Percentiles rank a stretch among this genome's conserved stretches.
Conservation (phyloP, 64 coral and sea anemone genomes). For the Montipora cactus region DNA sequence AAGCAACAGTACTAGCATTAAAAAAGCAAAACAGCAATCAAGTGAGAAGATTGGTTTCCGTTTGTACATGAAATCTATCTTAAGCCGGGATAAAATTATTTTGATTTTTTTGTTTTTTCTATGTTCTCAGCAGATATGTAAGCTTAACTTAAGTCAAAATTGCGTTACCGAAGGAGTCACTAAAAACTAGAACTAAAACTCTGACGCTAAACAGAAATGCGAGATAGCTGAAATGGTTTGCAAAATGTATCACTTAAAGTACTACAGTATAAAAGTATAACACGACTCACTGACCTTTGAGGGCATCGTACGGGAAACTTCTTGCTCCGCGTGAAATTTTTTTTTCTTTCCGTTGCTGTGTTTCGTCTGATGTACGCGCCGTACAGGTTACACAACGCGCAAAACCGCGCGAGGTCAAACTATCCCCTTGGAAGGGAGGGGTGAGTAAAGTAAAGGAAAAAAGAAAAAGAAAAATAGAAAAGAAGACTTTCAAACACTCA, state of each 20-base stretch:
- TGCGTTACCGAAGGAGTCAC: too few species aligned
- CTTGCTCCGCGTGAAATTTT: not conserved
- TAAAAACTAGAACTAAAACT: not conserved
- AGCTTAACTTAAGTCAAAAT: too few species aligned
- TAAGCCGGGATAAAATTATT: too few species aligned
- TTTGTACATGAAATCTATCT: too few species aligned
- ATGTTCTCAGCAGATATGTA: too few species aligned
- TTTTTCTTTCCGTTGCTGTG: conserved; percentile 5
- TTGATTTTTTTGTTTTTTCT: too few species aligned
- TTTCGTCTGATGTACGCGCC: conserved; percentile 2
- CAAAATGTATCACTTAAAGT: not conserved
- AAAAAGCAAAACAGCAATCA: too few species aligned
- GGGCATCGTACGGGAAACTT: not conserved
- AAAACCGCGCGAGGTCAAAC: not conserved
- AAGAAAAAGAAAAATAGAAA: not conserved
- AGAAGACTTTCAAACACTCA: too few species aligned
- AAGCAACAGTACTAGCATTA: too few species aligned
- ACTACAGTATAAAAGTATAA: not conserved
- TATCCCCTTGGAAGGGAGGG: not conserved
- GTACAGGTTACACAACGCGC: not conserved
- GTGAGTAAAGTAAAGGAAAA: not conserved
- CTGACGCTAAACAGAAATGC: not conserved
- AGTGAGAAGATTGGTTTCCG: too few species aligned
- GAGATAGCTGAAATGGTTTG: not conserved
- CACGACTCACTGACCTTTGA: conserved; percentile 11